phyloP scores from a whole-genome alignment of 2,797 vertebrate species.

The Acanthis flammea region DNA sequence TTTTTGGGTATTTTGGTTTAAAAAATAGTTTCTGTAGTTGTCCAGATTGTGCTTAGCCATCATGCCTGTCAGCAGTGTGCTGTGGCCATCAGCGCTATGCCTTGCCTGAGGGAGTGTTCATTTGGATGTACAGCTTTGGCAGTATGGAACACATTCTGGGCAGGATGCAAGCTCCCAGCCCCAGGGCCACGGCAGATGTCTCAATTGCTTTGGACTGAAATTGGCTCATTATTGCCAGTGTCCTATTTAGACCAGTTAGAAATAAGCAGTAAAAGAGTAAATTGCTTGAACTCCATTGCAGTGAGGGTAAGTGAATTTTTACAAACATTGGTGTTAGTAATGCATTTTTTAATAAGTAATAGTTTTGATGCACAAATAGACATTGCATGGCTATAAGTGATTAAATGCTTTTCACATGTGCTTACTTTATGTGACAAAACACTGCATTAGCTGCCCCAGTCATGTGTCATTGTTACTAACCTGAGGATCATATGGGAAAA shows the following conservation, averaged over 20 bases:
- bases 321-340: background rate
- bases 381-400: background rate
- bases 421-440: background rate
- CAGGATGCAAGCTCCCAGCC: background rate
- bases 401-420: background rate
- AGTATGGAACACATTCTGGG: background rate
- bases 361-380: background rate
- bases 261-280: background rate
- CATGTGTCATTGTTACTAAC: background rate
- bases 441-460: background rate
- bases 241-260: background rate
- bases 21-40: background rate
- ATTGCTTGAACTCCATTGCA: background rate
- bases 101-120: background rate
- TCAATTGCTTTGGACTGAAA: slow-evolving; percentile 25
- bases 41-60: slow-evolving; percentile 15
- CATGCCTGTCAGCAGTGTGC: background rate
- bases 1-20: background rate
- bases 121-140: background rate
- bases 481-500: background rate
- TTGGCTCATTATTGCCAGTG: slow-evolving; percentile 8
- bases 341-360: background rate
- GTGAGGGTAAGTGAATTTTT: background rate
- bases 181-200: slow-evolving; percentile 13
- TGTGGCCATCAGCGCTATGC: background rate